Percentiles rank a stretch among this genome's conserved stretches.
Evolutionary conservation across 2,113 vertebrate genomes (phyloP).

Genomic region (Semicossyphus pulcher): DNA sequence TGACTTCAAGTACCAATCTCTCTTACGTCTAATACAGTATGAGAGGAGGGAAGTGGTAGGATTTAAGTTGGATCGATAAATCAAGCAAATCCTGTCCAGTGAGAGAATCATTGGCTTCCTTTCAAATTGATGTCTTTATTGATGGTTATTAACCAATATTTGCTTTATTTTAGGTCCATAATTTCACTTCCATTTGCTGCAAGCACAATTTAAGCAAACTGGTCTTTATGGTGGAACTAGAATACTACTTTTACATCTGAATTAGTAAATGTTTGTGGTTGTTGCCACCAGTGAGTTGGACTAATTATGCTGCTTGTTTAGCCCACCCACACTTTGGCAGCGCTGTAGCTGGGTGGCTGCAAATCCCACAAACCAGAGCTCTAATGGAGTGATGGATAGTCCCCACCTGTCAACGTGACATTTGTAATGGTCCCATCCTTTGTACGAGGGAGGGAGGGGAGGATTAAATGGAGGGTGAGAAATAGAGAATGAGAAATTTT

Average conservation of each 20-base stretch:
- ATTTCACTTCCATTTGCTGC: not conserved
- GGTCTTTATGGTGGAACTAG: not conserved
- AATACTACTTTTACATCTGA: not conserved
- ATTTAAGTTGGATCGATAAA: slow-evolving; percentile 10
- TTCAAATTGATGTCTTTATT: too few species aligned
- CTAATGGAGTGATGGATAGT: slow-evolving; percentile 77
- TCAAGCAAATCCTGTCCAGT: too few species aligned
- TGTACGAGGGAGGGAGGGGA: slow-evolving; percentile 50
- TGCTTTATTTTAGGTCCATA: not conserved
- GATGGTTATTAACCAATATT: too few species aligned
- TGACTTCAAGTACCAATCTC: slow-evolving; percentile 57
- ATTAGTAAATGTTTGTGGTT: slow-evolving; percentile 38
- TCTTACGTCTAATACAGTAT: not conserved
- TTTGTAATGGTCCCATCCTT: slow-evolving; percentile 74
- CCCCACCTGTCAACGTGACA: slow-evolving; percentile 72
- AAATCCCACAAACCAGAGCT: slow-evolving; percentile 51
- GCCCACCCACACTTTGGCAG: slow-evolving; percentile 74
- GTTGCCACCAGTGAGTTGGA: slow-evolving; percentile 44
- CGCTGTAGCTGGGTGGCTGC: slow-evolving; percentile 58
- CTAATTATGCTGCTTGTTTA: slow-evolving; percentile 72
- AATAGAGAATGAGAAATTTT: slow-evolving; percentile 56
- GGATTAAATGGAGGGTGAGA: slow-evolving; percentile 63
- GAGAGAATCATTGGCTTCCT: too few species aligned
- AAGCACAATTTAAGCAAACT: not conserved
- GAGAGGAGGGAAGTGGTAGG: not conserved